Base-by-base conservation (phyloP, 1,140 invertebrate species). In the Nebria ingens region DNA sequence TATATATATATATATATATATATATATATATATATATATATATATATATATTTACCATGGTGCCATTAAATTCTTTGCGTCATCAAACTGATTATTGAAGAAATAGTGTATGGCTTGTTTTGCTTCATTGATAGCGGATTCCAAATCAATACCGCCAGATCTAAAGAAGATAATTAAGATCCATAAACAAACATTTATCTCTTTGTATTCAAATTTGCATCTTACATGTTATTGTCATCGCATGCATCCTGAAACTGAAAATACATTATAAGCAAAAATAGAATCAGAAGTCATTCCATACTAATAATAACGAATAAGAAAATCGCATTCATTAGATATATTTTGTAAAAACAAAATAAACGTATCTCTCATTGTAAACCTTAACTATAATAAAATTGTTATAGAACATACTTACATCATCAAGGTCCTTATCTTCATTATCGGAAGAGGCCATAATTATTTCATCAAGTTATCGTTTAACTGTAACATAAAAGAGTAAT, bases 11-110 rank as follows among this genome's bases (percentile, higher is more conserved):
- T 50, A 57, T 52, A 56, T 53, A 50, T 19, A 56, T 38, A 57
- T 53, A 53, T 58, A 60, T 54, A 54, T 55, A 25, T 57, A 54
- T 59, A 58, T 54, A 53, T 38, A 29, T 6, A 6, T 29, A 29
- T 4, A 45, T 12, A 11, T 45, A 12, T 55, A 49, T 42, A 63
- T 70, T 67, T 71, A 87, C 87, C 83, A 87, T 57, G 86, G 87
- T 65, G 80, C 77, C 71, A 93, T 79, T 52, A 88, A 71, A 52
- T 79, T 76, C 66, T 79, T 81, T 1, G 91, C 91, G 68, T 86
- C 80, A n/a, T 79, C 71, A 65, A 93, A 93, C 64, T 86, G 81
- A 71, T 95, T 95, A 67, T 93, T 91, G 62, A 95, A 87, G 69
- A 94, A 94, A 61, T 84, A 81, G 66, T 86, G 77, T 12, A 93